phyloP scores from a whole-genome alignment of 2,113 vertebrate species.

The Sceloporus undulatus region DNA sequence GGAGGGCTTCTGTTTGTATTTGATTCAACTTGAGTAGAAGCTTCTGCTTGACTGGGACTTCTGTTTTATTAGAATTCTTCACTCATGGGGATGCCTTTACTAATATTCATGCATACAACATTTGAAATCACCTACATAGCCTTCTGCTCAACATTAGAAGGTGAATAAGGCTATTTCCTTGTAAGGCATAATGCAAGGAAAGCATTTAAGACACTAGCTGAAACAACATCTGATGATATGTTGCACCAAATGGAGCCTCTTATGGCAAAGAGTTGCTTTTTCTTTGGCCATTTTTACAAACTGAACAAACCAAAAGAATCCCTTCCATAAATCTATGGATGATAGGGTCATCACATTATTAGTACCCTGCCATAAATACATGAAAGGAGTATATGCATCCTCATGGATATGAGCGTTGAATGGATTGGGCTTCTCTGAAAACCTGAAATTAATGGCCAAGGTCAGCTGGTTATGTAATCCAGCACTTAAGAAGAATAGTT shows the following conservation, averaged over 20 bases:
- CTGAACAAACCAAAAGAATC: fast-evolving
- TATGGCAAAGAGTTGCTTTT: background rate
- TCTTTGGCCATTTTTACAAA: background rate
- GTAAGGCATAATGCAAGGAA: background rate
- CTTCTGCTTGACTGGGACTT: background rate
- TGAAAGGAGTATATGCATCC: background rate
- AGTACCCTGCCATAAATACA: background rate
- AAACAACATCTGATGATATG: background rate
- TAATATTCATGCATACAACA: background rate
- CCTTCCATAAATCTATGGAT: background rate
- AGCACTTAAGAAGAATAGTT: background rate
- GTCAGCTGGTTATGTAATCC: background rate
- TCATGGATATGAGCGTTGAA: background rate
- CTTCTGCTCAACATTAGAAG: background rate
- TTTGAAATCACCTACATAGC: background rate
- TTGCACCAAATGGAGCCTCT: background rate
- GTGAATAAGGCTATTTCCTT: background rate
- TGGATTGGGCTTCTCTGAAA: background rate
- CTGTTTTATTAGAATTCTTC: background rate
- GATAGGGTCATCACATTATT: background rate
- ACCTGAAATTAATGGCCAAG: background rate
- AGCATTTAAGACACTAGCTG: background rate
- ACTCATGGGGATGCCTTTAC: background rate
- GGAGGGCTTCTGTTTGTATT: no score
- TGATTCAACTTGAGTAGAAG: no score